Conservation (phyloP, 2,888 invertebrate genomes). For the Troides oblongomaculatus region DNA sequence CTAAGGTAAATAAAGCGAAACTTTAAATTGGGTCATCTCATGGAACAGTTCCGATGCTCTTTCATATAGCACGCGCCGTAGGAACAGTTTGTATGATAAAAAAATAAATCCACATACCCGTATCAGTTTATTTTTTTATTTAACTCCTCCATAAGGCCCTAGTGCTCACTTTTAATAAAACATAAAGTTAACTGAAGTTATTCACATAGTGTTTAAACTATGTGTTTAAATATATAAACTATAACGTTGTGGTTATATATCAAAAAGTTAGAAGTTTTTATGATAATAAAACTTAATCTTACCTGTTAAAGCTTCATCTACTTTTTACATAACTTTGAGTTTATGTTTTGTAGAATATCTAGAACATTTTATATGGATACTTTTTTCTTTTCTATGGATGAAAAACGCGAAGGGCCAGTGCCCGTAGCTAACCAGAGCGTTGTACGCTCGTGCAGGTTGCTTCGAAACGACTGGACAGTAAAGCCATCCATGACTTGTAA, state of each 20-base stretch:
- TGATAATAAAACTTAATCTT: background rate
- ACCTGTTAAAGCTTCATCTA: background rate
- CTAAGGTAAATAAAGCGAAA: conserved; percentile 45
- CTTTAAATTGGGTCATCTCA: conserved; percentile 41
- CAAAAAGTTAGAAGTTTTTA: background rate
- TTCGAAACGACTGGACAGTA: conserved; percentile 65
- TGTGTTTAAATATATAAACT: no score
- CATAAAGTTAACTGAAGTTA: no score
- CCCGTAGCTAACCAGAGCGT: conserved; percentile 23
- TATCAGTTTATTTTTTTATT: no score
- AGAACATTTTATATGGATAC: background rate
- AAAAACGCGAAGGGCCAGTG: conserved; percentile 21
- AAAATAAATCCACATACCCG: no score
- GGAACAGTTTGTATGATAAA: conserved; percentile 1
- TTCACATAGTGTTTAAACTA: no score
- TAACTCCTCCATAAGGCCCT: no score
- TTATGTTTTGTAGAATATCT: background rate
- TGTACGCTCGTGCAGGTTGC: conserved; percentile 53
- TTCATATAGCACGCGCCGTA: conserved; percentile 22
- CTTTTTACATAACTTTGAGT: background rate
- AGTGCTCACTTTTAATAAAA: no score
- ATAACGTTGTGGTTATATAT: no score
- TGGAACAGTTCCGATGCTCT: conserved; percentile 32
- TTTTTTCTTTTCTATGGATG: conserved; percentile 11
- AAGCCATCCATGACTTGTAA: conserved; percentile 51